Evolutionary conservation across 2,888 invertebrate genomes (phyloP), one percentile per base, ranked within the genome.

Genomic region (Ophion ventricosus): DNA sequence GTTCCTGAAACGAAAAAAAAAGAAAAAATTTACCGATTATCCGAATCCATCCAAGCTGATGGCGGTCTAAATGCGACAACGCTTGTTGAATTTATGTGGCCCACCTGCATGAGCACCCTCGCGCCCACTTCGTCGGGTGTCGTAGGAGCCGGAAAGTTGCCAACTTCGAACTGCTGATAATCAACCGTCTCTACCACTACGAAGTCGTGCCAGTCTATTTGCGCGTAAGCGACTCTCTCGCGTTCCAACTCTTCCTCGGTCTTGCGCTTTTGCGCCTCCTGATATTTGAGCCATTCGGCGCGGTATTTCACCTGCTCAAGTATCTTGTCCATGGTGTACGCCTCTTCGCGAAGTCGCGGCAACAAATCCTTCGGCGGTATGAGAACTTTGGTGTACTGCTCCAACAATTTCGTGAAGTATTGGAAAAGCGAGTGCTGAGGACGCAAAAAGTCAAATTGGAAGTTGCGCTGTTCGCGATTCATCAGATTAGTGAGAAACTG

Each of bases 191-290:
- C 99, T 0, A 99, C 99, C 0, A 99, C 99, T 0, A 99, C 99
- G 93, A 99, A 99, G 93, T 99, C 99, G 93, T 99, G 99, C 99
- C 99, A 99, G 93, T 99, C 99, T 86, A 99, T 99, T 91, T 98
- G 98, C 0, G 99, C 99, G 93, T 99, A 99, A 0, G 98, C 98
- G 40, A 98, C 96, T 92, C 99, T 95, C 93, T 99, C 99, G 84
- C 97, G 96, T 93, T 99, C 99, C 10, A 98, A 95, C 90, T 98
- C 98, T 86, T 99, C 99, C 91, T 99, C 99, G 92, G 99, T 99
- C 81, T 97, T 97, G 0, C 98, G 96, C 86, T 97, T 96, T 90
- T 99, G 97, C 0, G 97, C 96, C 90, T 99, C 98, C 93, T 99
- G 98, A 92, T 98, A 98, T 70, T 97, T 97, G 80, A 98, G 96